phyloP scores from a whole-genome alignment of 2,888 invertebrate genomes.

The Ischnura elegans region DNA sequence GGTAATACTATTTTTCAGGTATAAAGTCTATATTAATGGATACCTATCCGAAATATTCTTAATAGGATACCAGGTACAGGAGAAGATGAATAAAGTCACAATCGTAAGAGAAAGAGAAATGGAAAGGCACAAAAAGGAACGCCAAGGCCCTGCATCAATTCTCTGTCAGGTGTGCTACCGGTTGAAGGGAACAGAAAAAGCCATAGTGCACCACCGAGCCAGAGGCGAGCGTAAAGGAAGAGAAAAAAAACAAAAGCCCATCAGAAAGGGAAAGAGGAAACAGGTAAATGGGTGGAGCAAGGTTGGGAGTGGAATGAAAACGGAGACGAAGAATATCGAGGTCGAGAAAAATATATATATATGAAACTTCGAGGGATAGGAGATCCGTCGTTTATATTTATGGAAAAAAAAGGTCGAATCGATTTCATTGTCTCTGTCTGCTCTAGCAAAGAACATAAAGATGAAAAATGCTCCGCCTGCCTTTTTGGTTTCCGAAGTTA shows the following conservation, averaged over 20 bases:
- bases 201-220: not conserved
- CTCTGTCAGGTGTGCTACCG: not conserved
- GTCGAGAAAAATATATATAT: not conserved
- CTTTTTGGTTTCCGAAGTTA: constrained; percentile 49
- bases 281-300: not conserved
- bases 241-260: too few species aligned
- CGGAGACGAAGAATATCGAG: not conserved
- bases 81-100: too few species aligned
- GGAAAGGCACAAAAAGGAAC: not conserved
- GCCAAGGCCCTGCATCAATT: not conserved
- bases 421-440: constrained; percentile 63
- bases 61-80: too few species aligned
- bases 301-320: not conserved
- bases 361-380: not conserved
- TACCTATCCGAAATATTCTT: too few species aligned
- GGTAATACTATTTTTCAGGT: too few species aligned
- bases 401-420: constrained; percentile 65
- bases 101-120: not conserved
- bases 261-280: not conserved
- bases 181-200: not conserved
- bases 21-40: too few species aligned
- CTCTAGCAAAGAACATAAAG: constrained; percentile 54
- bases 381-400: constrained; percentile 56
- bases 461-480: constrained; percentile 52
- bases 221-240: not conserved